Base-by-base conservation (phyloP, 2,113 vertebrate species). In the Callipepla squamata region DNA sequence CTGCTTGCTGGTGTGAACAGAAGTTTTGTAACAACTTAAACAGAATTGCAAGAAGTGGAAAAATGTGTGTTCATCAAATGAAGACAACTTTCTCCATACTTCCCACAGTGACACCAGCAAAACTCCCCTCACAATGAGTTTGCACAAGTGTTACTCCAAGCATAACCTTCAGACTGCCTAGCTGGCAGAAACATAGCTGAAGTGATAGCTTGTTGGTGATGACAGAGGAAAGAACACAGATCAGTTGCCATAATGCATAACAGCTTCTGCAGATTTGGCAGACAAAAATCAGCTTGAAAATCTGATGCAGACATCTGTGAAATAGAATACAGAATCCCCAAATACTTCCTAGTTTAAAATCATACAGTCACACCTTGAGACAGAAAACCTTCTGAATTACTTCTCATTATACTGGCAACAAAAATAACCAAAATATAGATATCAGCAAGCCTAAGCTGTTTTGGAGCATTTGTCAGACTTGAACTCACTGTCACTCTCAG, bases 91-190 rank as follows among this genome's bases (percentile, higher is more conserved):
- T n/a, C 8, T 72, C 81, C 51, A 22, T 47, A 40, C 50, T 80
- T 82, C 58, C 45, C 42, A 50, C 12, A 87, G n/a, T 1, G 1
- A 69, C 63, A 85, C 4, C 36, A 66, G 20, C 34, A 70, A 89
- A 79, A 32, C 73, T 87, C 72, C 84, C 79, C 59, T 38, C 65
- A 38, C 36, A 89, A 47, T 42, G 55, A 79, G 36, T 77, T 82
- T 66, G n/a, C 72, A 85, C 45, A 91, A 87, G 87, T 93, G 72
- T 77, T 94, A 95, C 93, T 89, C 72, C 38, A 76, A 77, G 55
- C 9, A 42, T 58, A 85, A 82, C 67, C 3, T 0, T 25, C 57
- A 69, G 78, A 47, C 70, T 25, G 30, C 17, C 36, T 74, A 69
- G 72, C 50, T 91, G 72, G 63, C 67, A 87, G 38, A 69, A 78